Evolutionary conservation across 64 coral and sea anemone species (phyloP), one percentile per base, ranked within the genome.

Genomic region (Hydrozoanthus tunicans): DNA sequence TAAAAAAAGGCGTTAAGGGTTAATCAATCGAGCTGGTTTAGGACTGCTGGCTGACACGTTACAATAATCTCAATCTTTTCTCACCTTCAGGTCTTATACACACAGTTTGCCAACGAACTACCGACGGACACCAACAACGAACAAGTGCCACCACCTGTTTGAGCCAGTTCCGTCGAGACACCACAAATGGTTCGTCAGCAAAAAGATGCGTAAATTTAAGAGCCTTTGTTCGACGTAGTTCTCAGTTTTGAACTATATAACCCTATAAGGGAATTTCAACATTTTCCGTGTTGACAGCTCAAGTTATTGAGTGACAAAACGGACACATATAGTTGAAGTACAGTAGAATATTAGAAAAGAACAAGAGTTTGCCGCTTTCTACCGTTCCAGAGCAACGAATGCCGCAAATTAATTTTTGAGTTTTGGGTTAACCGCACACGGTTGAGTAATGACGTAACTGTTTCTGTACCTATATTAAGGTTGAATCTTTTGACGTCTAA

Each of bases 81-180:
- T 83, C 52, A 83, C 51, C 62, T 53, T 4, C 11, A 83, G 81
- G 81, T 83, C 51, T 61, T 60, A 3, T 83, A 83, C 63, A 83
- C 81, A 9, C 62, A 83, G 32, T 83, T 83, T 32, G 62, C 63
- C 61, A 83, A 83, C 13, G 81, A 83, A 27, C 62, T 62, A 1
- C 7, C 13, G 51, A 14, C 43, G 27, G 81, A 83, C 3, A 14
- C 7, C 12, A 83, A 8, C 11, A 13, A 53, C 25, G 13, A 52
- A 5, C 61, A 23, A 83, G 6, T 6, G 13, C 81, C 62, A 17
- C 14, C 62, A 83, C 15, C 32, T 9, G 26, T 82, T 65, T 82
- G 61, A 82, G 59, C 14, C 65, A 27, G 52, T 9, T 4, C 51
- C 32, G 58, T 43, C 77, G 79, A n/a, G 20, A 43, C 58, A 67